Evolutionary conservation across 2,888 invertebrate species (phyloP), one percentile per base, ranked within the genome.

Genomic region (Thyatira batis): DNA sequence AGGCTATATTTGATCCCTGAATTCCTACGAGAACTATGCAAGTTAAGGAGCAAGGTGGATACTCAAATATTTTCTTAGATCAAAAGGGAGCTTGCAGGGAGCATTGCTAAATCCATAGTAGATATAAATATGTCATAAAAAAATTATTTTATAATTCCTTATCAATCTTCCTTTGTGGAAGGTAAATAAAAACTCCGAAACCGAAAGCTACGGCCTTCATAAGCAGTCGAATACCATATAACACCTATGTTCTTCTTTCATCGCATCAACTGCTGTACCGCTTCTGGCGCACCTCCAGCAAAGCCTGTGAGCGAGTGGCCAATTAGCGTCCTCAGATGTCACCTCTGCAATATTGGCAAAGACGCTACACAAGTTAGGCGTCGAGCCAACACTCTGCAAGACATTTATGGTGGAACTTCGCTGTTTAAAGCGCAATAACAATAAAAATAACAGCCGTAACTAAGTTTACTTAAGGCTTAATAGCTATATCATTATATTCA

Each of bases 291-390:
- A 50, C 23, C 51, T 71, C 80, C 83, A 83, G 64, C 53, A 59
- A 51, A 67, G 69, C 76, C 67, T 74, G 73, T 72, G 69, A 66
- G 56, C 56, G 62, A 69, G 64, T 64, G 61, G 61, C 61, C 80
- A 76, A 80, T 80, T 80, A 77, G 61, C 62, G 69, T 59, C 68
- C 71, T 70, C 73, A 76, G 80, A 71, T 73, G 73, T 68, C 68
- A 71, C 76, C 68, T 71, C 69, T 58, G 61, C 61, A 53, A 70
- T 75, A 78, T 80, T 82, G 81, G 81, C 80, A 79, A 60, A 57
- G 63, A 30, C 58, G 60, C 58, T 61, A 69, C 64, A 62, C 63
- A 72, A 73, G 78, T 76, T 78, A 80, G 82, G 83, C 82, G 57
- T 45, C 9, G 54, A 59, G 83, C 83, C 83, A 83, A 78, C 63